Conservation (phyloP, 2,888 invertebrate species). For the Metallyticus violacea region DNA sequence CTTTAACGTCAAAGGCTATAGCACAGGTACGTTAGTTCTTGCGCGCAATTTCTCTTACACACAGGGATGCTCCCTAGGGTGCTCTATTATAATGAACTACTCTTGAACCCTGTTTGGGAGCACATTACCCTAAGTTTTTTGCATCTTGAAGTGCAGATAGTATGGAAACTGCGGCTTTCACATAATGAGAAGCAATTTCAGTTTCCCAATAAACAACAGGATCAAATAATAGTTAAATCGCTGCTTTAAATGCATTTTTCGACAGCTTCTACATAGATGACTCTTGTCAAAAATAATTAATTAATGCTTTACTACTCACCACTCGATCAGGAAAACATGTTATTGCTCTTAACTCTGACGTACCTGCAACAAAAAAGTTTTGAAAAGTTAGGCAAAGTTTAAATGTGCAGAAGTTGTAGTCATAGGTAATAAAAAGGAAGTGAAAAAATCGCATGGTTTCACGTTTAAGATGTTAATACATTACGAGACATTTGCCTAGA, state of each 20-base stretch:
- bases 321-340: neutral
- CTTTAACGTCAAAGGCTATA: neutral
- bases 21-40: neutral
- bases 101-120: neutral
- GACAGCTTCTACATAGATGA: no score
- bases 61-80: neutral
- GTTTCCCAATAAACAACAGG: neutral
- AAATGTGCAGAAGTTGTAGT: no score
- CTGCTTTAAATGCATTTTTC: no score
- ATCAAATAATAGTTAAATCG: no score
- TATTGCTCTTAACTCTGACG: neutral
- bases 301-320: neutral
- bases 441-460: no score
- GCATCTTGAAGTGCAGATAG: neutral
- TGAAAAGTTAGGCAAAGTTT: no score
- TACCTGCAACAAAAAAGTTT: neutral
- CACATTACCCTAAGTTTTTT: neutral
- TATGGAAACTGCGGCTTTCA: neutral
- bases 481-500: no score
- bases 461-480: no score
- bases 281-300: no score
- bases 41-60: neutral
- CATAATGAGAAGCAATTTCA: neutral
- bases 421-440: no score
- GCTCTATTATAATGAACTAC: neutral